Conservation (phyloP, 1,140 invertebrate species). For the Heliconius congener region DNA sequence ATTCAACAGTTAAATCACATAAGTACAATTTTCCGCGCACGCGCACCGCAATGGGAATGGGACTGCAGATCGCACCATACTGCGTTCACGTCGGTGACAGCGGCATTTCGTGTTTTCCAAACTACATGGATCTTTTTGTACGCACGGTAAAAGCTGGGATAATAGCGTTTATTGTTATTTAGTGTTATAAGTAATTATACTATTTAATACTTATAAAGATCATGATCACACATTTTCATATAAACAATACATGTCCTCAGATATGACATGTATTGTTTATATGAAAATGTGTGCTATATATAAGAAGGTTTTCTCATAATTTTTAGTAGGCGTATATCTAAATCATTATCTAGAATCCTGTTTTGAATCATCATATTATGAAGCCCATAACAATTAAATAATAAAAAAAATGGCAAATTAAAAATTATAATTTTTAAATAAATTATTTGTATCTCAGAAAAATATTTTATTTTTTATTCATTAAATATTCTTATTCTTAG, state of each 20-base stretch:
- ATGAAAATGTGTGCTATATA: background rate
- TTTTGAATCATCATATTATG: background rate
- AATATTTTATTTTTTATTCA: too few species aligned
- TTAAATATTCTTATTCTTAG: background rate
- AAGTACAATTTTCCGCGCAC: constrained; percentile 21
- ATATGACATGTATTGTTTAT: background rate
- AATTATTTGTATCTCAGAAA: too few species aligned
- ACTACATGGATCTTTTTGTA: constrained; percentile 12
- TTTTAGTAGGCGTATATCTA: too few species aligned
- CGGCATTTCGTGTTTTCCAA: background rate
- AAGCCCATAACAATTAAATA: background rate
- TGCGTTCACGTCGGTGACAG: constrained; percentile 7
- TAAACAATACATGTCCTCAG: too few species aligned
- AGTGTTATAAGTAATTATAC: background rate
- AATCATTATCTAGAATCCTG: too few species aligned
- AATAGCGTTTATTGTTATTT: background rate
- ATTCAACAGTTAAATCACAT: background rate
- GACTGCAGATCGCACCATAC: constrained; percentile 21
- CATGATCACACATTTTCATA: background rate
- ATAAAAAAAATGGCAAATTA: too few species aligned
- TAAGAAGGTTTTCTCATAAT: too few species aligned
- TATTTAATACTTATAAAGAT: background rate
- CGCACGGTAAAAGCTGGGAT: background rate
- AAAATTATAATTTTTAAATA: too few species aligned
- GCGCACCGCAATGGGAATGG: constrained; percentile 24